phyloP scores from a whole-genome alignment of 92 coral and sea anemone species.

The Hydrozoanthus gracilis region DNA sequence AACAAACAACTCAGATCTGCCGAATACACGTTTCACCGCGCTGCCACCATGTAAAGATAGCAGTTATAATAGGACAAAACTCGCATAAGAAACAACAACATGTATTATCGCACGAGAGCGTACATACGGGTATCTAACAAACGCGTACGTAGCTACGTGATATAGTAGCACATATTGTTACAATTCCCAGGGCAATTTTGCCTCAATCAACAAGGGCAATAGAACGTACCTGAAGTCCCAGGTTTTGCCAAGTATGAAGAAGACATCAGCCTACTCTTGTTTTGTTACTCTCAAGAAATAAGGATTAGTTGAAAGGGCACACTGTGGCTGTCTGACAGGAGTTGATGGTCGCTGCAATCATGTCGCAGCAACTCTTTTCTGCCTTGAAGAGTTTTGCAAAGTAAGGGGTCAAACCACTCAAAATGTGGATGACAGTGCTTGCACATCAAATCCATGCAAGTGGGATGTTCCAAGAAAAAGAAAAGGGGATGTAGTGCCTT shows the following conservation, averaged over 20 bases:
- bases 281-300: conserved; percentile 28
- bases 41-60: conserved; percentile 17
- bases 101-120: no score
- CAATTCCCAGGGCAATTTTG: conserved; percentile 61
- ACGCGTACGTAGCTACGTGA: no score
- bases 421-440: conserved; percentile 31
- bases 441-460: conserved; percentile 23
- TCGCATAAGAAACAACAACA: no score
- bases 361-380: conserved; percentile 58
- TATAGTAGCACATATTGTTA: no score
- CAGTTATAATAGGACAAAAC: background rate
- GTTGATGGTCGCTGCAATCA: conserved; percentile 59
- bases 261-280: conserved; percentile 52
- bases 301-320: conserved; percentile 50
- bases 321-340: conserved; percentile 60
- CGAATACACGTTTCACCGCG: background rate
- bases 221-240: conserved; percentile 52
- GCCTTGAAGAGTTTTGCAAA: conserved; percentile 52
- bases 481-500: conserved; percentile 34
- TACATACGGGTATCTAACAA: no score
- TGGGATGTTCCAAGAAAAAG: conserved; percentile 27
- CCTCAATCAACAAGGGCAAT: conserved; percentile 42
- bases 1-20: background rate
- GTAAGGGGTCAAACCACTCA: conserved; percentile 29
- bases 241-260: conserved; percentile 58